Evolutionary conservation across 2,888 invertebrate genomes (phyloP).

Genomic region (Drosophila ustulata): DNA sequence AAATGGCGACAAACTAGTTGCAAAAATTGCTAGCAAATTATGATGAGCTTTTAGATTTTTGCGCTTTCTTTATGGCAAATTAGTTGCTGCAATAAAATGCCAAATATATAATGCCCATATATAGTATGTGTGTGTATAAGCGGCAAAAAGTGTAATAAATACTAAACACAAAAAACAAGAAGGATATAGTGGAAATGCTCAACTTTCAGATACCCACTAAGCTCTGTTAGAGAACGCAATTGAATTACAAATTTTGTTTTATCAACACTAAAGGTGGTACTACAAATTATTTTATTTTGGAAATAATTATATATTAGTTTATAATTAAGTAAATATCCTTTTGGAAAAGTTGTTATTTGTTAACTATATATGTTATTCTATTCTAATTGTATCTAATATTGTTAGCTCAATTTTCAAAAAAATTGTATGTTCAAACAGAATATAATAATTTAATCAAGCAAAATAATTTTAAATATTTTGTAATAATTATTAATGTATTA

Average conservation of each 20-base stretch:
- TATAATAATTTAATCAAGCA: no score
- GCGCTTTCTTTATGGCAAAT: conserved; percentile 75
- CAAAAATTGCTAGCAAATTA: conserved; percentile 69
- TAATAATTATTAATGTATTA: no score
- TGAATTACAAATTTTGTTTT: background rate
- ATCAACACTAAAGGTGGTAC: no score
- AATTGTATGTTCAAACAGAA: no score
- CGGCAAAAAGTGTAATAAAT: conserved; percentile 64
- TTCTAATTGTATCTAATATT: no score
- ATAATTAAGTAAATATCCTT: no score
- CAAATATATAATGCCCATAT: conserved; percentile 47
- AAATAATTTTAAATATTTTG: no score
- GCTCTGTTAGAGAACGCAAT: background rate
- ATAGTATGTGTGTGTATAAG: conserved; percentile 11
- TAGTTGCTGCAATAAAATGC: conserved; percentile 73
- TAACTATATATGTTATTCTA: no score
- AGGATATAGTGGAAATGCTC: conserved; percentile 41
- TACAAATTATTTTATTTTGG: no score
- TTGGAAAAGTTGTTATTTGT: no score
- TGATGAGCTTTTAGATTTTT: conserved; percentile 40
- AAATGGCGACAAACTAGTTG: conserved; percentile 49
- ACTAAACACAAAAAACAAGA: conserved; percentile 36
- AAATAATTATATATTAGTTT: no score
- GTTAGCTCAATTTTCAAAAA: no score
- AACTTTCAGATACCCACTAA: background rate